Evolutionary conservation across 2,797 vertebrate genomes (phyloP), one percentile per base, ranked within the genome.

Genomic region (Sorex maritimensis): DNA sequence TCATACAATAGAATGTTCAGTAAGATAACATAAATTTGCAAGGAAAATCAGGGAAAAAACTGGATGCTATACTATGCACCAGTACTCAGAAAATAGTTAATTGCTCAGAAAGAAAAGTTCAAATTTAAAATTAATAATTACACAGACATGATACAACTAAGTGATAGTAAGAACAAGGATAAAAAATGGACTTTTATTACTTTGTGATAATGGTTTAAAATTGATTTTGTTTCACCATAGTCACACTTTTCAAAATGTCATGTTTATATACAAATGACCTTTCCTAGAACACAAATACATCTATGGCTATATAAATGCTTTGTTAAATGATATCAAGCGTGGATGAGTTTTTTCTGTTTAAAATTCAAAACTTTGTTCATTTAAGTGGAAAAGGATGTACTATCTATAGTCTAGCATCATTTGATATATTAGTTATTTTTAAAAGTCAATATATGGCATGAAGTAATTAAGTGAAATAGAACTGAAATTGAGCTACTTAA

Each of bases 201-300:
- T 86, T 67, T 92, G 55, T 96, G 91, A 96, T 96, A 97, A 97
- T 95, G 41, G 52, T 67, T 97, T 96, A 95, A 90, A 96, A 97
- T 88, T 96, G 90, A 97, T 96, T 96, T 92, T 96, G 73, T 95
- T 97, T 97, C 89, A 89, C 30, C 85, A 93, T 4, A 95, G 67
- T 81, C 72, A 90, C 69, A 94, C 38, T 79, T 96, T 97, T 96
- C 41, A 97, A 96, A 98, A 97, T 97, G 96, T 96, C 92, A 94
- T 94, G 96, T 97, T 98, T 97, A 94, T 91, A 96, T 83, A 96
- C 82, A 96, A 86, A 93, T 97, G 95, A 97, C 79, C 93, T 98
- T 98, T 97, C 67, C 17, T 95, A 75, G 38, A 84, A 95, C 95
- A 95, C 65, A 96, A 96, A 92, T 93, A 93, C 96, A 84, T 93